These are phyloP conservation scores for Lipophrys pholis DNA, from an alignment of 2,113 vertebrate species.

Conservation along the genomic window DNA sequence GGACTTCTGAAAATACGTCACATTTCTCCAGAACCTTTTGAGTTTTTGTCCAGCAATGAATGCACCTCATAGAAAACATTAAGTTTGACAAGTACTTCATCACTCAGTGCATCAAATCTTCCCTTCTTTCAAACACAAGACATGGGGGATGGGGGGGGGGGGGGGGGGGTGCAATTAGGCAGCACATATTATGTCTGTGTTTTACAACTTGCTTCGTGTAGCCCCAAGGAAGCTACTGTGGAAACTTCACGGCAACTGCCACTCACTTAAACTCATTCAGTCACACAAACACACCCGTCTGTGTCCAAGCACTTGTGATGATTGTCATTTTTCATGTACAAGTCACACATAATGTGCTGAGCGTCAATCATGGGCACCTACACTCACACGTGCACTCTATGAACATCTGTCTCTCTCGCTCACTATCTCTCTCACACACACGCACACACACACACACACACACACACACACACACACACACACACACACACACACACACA, in stretches of 20 bases:
- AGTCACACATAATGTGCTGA: constrained; percentile 7
- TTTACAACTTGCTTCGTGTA: constrained; percentile 71
- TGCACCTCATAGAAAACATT: constrained; percentile 16
- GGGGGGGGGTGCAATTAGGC: constrained; percentile 75
- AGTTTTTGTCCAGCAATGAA: background rate
- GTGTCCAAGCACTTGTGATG: background rate
- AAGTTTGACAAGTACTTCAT: constrained; percentile 26
- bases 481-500: constrained; percentile 7
- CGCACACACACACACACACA: constrained; percentile 17
- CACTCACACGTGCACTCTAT: too few species aligned
- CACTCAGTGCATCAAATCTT: constrained; percentile 41
- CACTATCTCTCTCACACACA: background rate
- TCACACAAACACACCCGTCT: constrained; percentile 5
- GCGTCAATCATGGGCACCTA: background rate
- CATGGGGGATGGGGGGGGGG: constrained; percentile 6
- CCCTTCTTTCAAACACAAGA: constrained; percentile 32
- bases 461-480: background rate
- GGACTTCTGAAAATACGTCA: background rate
- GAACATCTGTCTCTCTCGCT: too few species aligned
- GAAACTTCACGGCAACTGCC: constrained; percentile 33
- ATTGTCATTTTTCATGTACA: constrained; percentile 4
- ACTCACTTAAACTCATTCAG: constrained; percentile 18
- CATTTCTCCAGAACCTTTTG: constrained; percentile 2
- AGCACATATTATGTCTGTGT: constrained; percentile 69
- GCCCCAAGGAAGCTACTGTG: constrained; percentile 57